phyloP scores from a whole-genome alignment of 1,140 invertebrate species.

The Gryllus bimaculatus region DNA sequence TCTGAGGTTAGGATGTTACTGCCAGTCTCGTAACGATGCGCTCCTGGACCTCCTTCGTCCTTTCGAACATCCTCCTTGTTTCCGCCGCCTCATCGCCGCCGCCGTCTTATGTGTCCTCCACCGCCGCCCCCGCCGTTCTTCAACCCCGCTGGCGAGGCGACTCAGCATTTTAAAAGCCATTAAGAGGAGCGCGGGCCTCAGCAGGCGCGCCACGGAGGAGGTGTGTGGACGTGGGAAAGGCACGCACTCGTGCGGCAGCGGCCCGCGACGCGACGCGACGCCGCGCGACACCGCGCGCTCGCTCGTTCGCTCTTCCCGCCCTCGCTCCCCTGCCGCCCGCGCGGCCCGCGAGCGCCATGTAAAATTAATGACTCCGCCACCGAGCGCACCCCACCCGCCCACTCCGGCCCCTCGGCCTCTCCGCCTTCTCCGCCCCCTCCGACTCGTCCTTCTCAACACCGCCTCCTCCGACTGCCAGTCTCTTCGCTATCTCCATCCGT shows the following conservation, averaged over 20 bases:
- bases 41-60: neutral
- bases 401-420: neutral
- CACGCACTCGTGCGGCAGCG: neutral
- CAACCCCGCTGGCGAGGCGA: neutral
- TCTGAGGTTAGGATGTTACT: too few species aligned
- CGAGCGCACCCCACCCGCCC: too few species aligned
- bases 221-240: neutral
- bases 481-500: neutral
- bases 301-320: too few species aligned
- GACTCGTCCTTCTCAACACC: too few species aligned
- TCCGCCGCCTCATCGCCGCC: neutral
- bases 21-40: too few species aligned
- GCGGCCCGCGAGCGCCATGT: neutral
- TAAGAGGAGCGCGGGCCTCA: neutral
- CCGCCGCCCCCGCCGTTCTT: too few species aligned
- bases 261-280: too few species aligned
- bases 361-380: neutral
- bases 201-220: neutral
- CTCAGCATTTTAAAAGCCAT: slow-evolving; percentile 1
- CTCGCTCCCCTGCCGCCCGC: too few species aligned
- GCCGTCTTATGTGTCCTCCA: too few species aligned
- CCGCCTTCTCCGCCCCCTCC: neutral
- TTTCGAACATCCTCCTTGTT: neutral
- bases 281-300: neutral
- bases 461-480: too few species aligned